Evolutionary conservation across 2,113 vertebrate species (phyloP), one percentile per base, ranked within the genome.

Genomic region (Tinamus guttatus): DNA sequence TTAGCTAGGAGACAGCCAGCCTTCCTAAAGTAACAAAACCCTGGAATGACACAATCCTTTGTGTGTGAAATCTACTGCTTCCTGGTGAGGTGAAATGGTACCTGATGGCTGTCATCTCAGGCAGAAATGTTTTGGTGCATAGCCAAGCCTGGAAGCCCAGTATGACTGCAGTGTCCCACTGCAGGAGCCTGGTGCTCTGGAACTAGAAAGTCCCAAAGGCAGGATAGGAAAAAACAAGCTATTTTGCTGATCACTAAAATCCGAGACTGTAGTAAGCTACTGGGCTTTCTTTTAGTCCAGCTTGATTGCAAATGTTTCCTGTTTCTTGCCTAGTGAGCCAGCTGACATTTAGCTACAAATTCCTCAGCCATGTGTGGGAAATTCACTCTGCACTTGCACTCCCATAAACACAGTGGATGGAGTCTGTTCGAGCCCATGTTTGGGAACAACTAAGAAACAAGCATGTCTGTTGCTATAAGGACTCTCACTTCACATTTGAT

Each of bases 141-240:
- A 43, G 18, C 28, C 52, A 56, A 56, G 11, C 10, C 51, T 71
- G 64, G 59, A 62, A 89, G 16, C 16, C 27, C 52, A 27, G 9
- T 32, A 16, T 24, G 22, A 56, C 64, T 81, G 63, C 34, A 62
- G 34, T 13, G 20, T 34, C 19, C 71, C 16, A 18, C 27, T 62
- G 30, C 5, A 28, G 49, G 18, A 91, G 10, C n/a, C 52, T 47
- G n/a, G 11, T 19, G 4, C 41, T 59, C 43, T 76, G 70, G 16
- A 45, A 2, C 4, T 54, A 62, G 34, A 34, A 45, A 11, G 68
- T 40, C 32, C 18, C 13, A 43, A 63, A 34, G 63, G 49, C 11
- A 0, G 0, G 47, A 56, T 3, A 41, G 30, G 74, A 62, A 22
- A 7, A 77, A 77, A 32, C 5, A 27, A 28, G 8, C 28, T 34